Percentiles rank a stretch among this genome's conserved stretches.
Conservation (phyloP, 2,888 invertebrate genomes). For the Deilephila porcellus region DNA sequence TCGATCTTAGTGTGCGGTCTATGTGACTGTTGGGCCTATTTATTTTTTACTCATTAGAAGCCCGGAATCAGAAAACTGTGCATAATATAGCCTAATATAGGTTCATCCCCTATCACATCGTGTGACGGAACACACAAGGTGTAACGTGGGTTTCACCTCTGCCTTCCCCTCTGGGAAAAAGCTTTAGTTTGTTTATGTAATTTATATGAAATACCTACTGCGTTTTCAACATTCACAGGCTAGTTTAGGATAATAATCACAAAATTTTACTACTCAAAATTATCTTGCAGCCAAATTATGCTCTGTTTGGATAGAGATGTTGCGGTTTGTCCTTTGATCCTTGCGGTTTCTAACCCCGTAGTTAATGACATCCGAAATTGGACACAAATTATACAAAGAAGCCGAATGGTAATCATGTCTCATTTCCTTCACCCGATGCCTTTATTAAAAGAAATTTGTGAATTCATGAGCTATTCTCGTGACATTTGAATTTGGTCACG, state of each 20-base stretch:
- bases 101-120: too few relatives aligned
- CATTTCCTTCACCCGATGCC: slow-evolving; percentile 57
- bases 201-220: too few relatives aligned
- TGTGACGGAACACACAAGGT: too few relatives aligned
- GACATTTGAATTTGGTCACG: slow-evolving; percentile 32
- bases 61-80: too few relatives aligned
- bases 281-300: slow-evolving; percentile 36
- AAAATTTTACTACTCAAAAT: slow-evolving; percentile 20
- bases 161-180: too few relatives aligned
- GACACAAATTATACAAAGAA: slow-evolving; percentile 29
- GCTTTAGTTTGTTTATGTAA: too few relatives aligned
- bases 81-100: too few relatives aligned
- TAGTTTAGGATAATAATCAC: slow-evolving; percentile 10
- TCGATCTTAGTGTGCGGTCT: too few relatives aligned
- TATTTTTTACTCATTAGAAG: too few relatives aligned
- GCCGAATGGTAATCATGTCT: slow-evolving; percentile 43
- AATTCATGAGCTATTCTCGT: slow-evolving; percentile 28
- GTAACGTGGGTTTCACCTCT: too few relatives aligned
- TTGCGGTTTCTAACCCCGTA: slow-evolving; percentile 42
- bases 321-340: slow-evolving; percentile 44
- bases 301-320: slow-evolving; percentile 40
- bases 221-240: background rate
- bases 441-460: slow-evolving; percentile 59
- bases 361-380: slow-evolving; percentile 47
- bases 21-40: too few relatives aligned